Conservation (phyloP, 2,888 invertebrate genomes). For the Hirtodrosophila alboralis region DNA sequence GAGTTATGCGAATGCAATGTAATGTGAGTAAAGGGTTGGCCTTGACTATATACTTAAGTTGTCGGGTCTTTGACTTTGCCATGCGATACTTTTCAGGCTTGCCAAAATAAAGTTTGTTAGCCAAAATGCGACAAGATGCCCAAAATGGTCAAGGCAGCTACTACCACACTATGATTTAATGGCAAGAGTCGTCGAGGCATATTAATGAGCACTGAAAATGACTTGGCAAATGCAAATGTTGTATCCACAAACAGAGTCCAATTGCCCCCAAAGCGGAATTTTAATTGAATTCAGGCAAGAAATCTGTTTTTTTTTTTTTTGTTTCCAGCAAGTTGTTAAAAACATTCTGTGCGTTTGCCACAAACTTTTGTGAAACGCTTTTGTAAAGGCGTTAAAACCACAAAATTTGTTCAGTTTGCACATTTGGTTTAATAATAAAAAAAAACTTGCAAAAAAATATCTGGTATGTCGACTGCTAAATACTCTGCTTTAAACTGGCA, state of each 20-base stretch:
- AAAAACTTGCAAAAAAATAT: too few relatives aligned
- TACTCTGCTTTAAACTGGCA: too few relatives aligned
- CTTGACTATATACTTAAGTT: constrained; percentile 28
- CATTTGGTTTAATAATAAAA: constrained; percentile 11
- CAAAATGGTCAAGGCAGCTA: constrained; percentile 55
- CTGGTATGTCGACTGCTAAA: too few relatives aligned
- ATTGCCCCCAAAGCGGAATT: constrained; percentile 26
- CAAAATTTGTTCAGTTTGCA: constrained; percentile 11
- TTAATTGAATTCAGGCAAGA: constrained; percentile 42
- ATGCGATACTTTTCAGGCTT: constrained; percentile 36
- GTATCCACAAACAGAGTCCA: constrained; percentile 5
- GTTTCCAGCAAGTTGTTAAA: constrained; percentile 14
- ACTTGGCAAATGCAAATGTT: constrained; percentile 21
- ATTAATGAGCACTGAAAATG: constrained; percentile 57
- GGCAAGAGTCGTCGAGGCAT: constrained; percentile 49
- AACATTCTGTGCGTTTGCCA: constrained; percentile 35
- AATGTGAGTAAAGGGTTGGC: constrained; percentile 27
- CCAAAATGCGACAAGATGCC: constrained; percentile 32
- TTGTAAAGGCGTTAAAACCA: constrained; percentile 22
- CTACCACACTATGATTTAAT: constrained; percentile 57
- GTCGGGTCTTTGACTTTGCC: constrained; percentile 42
- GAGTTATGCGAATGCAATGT: constrained; percentile 3
- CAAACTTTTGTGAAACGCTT: constrained; percentile 22
- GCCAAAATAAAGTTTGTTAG: constrained; percentile 35
- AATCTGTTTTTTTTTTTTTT: constrained; percentile 8